phyloP scores from a whole-genome alignment of 2,113 vertebrate species.

The Pseudorectes ferrugineus region DNA sequence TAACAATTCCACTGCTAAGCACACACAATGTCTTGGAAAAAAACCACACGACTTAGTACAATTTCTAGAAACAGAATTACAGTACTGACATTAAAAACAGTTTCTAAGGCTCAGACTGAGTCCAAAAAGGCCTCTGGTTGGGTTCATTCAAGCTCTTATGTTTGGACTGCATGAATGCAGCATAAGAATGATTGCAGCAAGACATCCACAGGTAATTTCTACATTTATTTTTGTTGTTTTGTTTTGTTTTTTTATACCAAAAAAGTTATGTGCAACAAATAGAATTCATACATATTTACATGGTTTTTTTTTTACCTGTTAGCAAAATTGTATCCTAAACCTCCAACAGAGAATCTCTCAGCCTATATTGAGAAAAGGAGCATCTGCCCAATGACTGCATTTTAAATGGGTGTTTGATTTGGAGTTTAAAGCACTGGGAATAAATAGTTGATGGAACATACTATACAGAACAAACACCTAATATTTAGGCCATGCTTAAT shows the following conservation, averaged over 20 bases:
- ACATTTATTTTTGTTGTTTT: conserved; percentile 72
- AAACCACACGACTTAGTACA: neutral
- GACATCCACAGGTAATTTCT: conserved; percentile 74
- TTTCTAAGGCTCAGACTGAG: conserved; percentile 37
- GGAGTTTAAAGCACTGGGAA: conserved; percentile 70
- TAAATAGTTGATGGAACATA: conserved; percentile 69
- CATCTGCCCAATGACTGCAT: conserved; percentile 64
- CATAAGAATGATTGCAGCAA: conserved; percentile 67
- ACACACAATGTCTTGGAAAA: conserved; percentile 40
- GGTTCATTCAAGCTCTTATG: conserved; percentile 31
- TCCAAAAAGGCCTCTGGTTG: conserved; percentile 55
- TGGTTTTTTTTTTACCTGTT: conserved; percentile 51
- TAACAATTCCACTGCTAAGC: neutral
- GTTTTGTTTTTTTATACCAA: conserved; percentile 75
- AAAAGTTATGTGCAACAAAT: conserved; percentile 84
- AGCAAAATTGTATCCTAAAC: conserved; percentile 75
- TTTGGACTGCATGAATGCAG: conserved; percentile 20
- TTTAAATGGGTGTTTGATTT: conserved; percentile 50
- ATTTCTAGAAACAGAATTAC: conserved; percentile 31
- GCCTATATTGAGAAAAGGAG: conserved; percentile 53
- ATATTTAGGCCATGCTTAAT: conserved; percentile 73
- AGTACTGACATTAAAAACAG: conserved; percentile 56
- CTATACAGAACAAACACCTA: conserved; percentile 70
- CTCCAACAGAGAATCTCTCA: conserved; percentile 61
- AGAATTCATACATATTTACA: conserved; percentile 85